A percentile compares a stretch with the other conserved stretches of the same genome.
phyloP scores from a whole-genome alignment of 2,113 vertebrate species.

The Regulus satrapa region DNA sequence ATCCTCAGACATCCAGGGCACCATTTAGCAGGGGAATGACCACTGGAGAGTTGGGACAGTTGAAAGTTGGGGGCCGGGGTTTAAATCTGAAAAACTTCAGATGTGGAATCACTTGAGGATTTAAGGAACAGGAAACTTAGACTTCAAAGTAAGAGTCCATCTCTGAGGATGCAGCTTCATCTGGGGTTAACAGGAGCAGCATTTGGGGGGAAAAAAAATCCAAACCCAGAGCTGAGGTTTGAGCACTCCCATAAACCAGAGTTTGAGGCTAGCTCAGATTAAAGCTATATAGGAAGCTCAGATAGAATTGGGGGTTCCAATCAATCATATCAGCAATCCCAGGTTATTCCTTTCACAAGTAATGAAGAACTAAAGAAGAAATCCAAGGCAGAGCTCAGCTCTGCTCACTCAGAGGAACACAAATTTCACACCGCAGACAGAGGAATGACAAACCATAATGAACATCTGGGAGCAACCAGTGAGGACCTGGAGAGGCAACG shows the following conservation, averaged over 20 bases:
- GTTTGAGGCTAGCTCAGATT: background rate
- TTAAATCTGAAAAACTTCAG: background rate
- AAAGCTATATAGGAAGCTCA: background rate
- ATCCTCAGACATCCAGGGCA: background rate
- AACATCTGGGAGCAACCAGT: background rate
- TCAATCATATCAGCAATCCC: background rate
- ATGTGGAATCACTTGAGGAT: background rate
- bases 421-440: background rate
- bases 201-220: background rate
- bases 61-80: background rate
- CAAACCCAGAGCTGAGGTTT: accelerated
- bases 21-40: background rate
- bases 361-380: background rate
- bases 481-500: background rate
- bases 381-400: background rate
- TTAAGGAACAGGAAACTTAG: background rate
- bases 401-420: accelerated
- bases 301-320: background rate
- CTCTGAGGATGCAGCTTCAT: background rate
- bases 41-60: background rate
- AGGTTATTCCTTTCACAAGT: background rate
- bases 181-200: background rate
- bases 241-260: background rate
- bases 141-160: background rate
- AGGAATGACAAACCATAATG: background rate